A percentile compares a stretch with the other conserved stretches of the same genome.
These are phyloP conservation scores for Excalfactoria chinensis DNA, from an alignment of 2,113 vertebrate genomes.

Conservation along the genomic window DNA sequence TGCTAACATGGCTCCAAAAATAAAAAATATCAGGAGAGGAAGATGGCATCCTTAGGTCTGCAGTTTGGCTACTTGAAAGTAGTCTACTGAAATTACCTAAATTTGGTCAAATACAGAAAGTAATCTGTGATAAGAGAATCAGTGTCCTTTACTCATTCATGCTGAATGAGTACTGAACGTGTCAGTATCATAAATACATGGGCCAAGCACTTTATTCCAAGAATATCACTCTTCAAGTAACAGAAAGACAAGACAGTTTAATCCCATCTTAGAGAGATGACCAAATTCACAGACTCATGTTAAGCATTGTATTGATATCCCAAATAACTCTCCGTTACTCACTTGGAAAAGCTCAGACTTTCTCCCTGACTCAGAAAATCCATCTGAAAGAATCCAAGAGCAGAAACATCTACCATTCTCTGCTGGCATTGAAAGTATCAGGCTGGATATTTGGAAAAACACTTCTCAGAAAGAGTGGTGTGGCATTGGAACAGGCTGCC, in stretches of 20 bases:
- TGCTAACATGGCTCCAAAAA: not conserved
- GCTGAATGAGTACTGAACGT: not conserved
- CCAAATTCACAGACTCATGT: not conserved
- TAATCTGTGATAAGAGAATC: not conserved
- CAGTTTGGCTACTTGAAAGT: not conserved
- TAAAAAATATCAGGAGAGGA: not conserved
- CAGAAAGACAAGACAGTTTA: not conserved
- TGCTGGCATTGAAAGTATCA: not conserved
- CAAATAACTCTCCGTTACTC: not conserved
- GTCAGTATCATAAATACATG: not conserved
- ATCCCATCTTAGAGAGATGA: not conserved
- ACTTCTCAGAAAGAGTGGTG: no score
- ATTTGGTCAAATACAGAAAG: not conserved
- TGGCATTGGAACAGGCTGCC: no score
- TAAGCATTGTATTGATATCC: not conserved
- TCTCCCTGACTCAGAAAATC: not conserved
- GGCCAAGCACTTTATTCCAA: not conserved
- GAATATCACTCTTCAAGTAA: not conserved
- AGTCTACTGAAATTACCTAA: not conserved
- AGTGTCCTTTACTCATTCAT: not conserved
- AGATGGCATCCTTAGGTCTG: not conserved
- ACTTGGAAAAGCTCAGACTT: not conserved
- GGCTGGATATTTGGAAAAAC: no score
- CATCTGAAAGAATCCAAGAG: not conserved
- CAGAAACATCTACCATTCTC: not conserved